A percentile compares a stretch with the other conserved stretches of the same genome.
phyloP scores from a whole-genome alignment of 2,113 vertebrate species.

The Lepus europaeus region DNA sequence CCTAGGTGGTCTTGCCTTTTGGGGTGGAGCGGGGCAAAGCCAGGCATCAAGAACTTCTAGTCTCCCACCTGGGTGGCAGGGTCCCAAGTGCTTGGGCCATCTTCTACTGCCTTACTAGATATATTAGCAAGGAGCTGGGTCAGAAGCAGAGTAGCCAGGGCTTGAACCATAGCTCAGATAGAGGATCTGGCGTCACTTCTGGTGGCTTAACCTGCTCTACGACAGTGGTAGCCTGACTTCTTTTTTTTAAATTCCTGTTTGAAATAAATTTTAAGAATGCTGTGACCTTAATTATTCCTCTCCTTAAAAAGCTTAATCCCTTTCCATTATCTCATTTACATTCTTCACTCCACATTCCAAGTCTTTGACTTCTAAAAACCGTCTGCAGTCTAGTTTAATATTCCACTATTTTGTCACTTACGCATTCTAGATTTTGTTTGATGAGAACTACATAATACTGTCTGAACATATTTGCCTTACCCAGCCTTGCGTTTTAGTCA shows the following conservation, averaged over 20 bases:
- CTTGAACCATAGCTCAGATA: too few relatives aligned
- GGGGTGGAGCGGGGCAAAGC: too few relatives aligned
- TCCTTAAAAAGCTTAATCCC: not conserved
- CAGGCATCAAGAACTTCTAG: not conserved
- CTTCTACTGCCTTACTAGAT: too few relatives aligned
- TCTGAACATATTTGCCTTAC: slow-evolving; percentile 1
- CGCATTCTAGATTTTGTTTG: not conserved
- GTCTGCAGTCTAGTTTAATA: not conserved
- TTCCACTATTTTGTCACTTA: not conserved
- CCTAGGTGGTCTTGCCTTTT: too few relatives aligned
- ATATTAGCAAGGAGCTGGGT: too few relatives aligned
- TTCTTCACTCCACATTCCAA: not conserved
- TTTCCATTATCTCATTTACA: not conserved
- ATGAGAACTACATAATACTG: not conserved
- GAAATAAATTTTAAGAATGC: slow-evolving; percentile 39
- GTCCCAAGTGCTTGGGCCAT: too few relatives aligned
- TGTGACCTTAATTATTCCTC: not conserved
- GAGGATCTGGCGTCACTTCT: too few relatives aligned
- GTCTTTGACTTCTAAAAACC: not conserved
- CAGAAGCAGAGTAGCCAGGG: too few relatives aligned
- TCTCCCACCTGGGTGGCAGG: too few relatives aligned
- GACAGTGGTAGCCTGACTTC: not conserved
- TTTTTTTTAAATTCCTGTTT: not conserved
- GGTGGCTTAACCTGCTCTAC: too few relatives aligned
- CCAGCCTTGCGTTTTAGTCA: not conserved